phyloP scores from a whole-genome alignment of 2,888 invertebrate genomes.

The Polydrusus pterygomalis region DNA sequence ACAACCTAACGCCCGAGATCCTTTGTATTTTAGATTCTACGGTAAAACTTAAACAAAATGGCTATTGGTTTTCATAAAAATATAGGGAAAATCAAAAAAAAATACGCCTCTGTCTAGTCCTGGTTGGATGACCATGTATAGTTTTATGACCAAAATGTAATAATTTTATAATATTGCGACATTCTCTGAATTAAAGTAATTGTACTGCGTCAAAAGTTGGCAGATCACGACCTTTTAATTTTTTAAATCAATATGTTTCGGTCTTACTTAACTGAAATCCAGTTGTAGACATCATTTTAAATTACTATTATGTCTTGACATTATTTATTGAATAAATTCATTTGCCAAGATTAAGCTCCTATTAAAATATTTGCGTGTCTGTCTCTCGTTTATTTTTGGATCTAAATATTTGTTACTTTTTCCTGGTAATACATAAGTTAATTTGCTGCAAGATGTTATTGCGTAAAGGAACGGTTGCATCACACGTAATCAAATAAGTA shows the following conservation, averaged over 20 bases:
- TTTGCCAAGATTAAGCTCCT: conserved; percentile 1
- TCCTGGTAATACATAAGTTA: neutral
- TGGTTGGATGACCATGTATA: too few species aligned
- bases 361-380: conserved; percentile 23
- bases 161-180: neutral
- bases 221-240: conserved; percentile 32
- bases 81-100: too few species aligned
- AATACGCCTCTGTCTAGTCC: too few species aligned
- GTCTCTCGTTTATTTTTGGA: conserved; percentile 13
- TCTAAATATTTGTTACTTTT: neutral
- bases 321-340: conserved; percentile 5
- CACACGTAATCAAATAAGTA: neutral
- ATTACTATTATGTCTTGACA: neutral
- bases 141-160: conserved; percentile 1
- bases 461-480: neutral
- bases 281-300: conserved; percentile 21
- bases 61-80: too few species aligned
- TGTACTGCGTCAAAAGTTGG: conserved; percentile 23
- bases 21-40: too few species aligned
- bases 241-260: conserved; percentile 8
- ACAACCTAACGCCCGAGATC: too few species aligned
- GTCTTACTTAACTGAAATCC: neutral
- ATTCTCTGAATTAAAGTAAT: neutral
- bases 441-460: neutral
- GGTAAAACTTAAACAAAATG: too few species aligned